Percentiles rank a stretch among this genome's conserved stretches.
phyloP scores from a whole-genome alignment of 2,113 vertebrate species.

The Arenaria interpres region DNA sequence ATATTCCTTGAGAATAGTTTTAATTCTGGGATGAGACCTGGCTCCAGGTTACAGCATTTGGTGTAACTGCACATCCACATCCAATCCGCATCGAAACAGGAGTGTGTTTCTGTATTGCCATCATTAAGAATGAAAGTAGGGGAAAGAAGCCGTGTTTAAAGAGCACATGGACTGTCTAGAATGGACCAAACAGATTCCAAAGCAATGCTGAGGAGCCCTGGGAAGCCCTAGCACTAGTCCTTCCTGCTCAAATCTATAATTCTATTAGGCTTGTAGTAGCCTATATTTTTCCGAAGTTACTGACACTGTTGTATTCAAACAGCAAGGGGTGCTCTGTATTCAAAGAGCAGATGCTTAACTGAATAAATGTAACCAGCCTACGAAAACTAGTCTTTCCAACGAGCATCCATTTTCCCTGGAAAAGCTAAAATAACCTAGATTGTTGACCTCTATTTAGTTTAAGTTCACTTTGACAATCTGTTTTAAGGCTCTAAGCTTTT shows the following conservation, averaged over 20 bases:
- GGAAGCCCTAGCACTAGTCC: neutral
- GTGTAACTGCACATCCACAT: neutral
- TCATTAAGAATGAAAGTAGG: fast-evolving
- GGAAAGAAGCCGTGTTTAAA: neutral
- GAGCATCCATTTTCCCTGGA: neutral
- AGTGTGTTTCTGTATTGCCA: neutral
- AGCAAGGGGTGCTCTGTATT: neutral
- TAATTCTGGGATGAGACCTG: neutral
- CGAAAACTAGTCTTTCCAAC: neutral
- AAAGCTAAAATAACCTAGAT: slow-evolving; percentile 44
- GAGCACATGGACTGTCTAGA: neutral
- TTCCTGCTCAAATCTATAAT: neutral
- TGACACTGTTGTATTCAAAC: neutral
- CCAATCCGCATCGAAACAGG: fast-evolving
- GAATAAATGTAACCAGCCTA: neutral
- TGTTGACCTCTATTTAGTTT: slow-evolving; percentile 54
- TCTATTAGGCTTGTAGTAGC: neutral
- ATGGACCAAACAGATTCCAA: neutral
- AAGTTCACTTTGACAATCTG: slow-evolving; percentile 21
- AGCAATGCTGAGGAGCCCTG: neutral
- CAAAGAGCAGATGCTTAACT: neutral
- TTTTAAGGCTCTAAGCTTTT: slow-evolving; percentile 37
- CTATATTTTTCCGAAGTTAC: neutral
- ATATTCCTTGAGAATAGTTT: neutral
- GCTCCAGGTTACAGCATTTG: neutral